Evolutionary conservation across 2,797 vertebrate genomes (phyloP), one percentile per base, ranked within the genome.

Genomic region (Rallus crepitans): DNA sequence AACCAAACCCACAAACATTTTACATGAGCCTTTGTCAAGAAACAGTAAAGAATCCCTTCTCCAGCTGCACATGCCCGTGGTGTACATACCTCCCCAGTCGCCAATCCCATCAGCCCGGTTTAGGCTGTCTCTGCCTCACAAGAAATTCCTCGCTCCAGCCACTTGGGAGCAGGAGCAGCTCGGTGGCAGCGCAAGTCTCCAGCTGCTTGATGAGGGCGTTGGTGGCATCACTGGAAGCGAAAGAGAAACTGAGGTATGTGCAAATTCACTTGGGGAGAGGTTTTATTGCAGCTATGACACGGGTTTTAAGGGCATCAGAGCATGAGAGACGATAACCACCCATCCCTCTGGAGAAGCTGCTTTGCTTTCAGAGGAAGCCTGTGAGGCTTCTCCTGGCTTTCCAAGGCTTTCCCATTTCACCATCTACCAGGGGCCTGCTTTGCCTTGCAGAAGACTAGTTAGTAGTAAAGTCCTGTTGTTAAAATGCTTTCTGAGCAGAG

Each of bases 81-180:
- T 7, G 2, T 30, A 52, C 8, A 8, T 45, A 11, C 9, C 15
- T 77, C 39, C 42, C 16, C 3, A 4, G 14, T 56, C 1, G 0
- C 42, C 45, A 3, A 4, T 65, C 30, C 42, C 6, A 3, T 37
- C 61, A 78, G 71, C 50, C 23, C 7, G 57, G 12, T 56, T 52
- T 61, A 15, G 2, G 0, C 2, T 61, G 12, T 42, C 31, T 82
- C 52, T 73, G 28, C 68, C 30, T 3, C 27, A 14, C 87, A 56
- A 64, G 76, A 90, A 47, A 35, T 89, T 93, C 77, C 60, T 92
- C 5, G 0, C 56, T 90, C 53, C 56, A 65, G 1, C 90, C 90
- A 64, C 80, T 61, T 90, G 86, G 82, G 91, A 90, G 90, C 83
- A 93, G 93, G 77, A 95, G 80, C 83, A 77, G 76, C 91, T 72